Conservation (phyloP, 2,113 vertebrate genomes). For the Mesoclemmys tuberculata region DNA sequence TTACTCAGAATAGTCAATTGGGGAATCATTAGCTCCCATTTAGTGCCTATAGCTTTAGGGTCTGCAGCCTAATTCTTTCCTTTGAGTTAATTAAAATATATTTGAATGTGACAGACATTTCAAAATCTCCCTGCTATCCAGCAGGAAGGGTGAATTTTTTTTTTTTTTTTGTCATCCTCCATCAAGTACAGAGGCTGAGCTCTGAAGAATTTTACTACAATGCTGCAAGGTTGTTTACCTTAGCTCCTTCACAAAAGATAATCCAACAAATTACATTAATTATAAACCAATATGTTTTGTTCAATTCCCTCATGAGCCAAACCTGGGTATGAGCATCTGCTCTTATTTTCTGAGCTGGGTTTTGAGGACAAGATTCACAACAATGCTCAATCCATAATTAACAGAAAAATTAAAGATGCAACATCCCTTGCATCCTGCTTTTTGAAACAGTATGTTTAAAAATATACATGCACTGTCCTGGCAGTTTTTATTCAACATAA, state of each 20-base stretch:
- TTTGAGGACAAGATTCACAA: constrained; percentile 89
- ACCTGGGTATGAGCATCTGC: constrained; percentile 95
- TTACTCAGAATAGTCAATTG: constrained; percentile 74
- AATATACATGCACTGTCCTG: constrained; percentile 78
- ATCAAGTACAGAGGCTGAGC: constrained; percentile 65
- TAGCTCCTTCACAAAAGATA: constrained; percentile 94
- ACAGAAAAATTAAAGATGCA: constrained; percentile 89
- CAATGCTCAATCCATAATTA: constrained; percentile 90
- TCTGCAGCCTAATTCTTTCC: constrained; percentile 77
- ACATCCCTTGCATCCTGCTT: constrained; percentile 81
- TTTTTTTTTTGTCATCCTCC: constrained; percentile 23
- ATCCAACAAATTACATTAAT: constrained; percentile 99
- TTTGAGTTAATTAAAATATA: constrained; percentile 80
- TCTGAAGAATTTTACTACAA: constrained; percentile 77
- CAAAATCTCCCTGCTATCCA: constrained; percentile 62
- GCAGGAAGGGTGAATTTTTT: constrained; percentile 56
- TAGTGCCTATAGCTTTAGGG: constrained; percentile 75
- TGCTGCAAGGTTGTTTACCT: constrained; percentile 87
- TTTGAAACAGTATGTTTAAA: constrained; percentile 81
- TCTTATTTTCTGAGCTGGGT: constrained; percentile 88
- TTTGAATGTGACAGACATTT: constrained; percentile 78
- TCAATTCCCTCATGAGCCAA: constrained; percentile 90
- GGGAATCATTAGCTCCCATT: constrained; percentile 70
- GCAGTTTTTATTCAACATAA: constrained; percentile 70
- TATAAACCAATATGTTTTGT: constrained; percentile 98